Evolutionary conservation across 1,140 invertebrate genomes (phyloP).

Genomic region (Leucophenga varia): DNA sequence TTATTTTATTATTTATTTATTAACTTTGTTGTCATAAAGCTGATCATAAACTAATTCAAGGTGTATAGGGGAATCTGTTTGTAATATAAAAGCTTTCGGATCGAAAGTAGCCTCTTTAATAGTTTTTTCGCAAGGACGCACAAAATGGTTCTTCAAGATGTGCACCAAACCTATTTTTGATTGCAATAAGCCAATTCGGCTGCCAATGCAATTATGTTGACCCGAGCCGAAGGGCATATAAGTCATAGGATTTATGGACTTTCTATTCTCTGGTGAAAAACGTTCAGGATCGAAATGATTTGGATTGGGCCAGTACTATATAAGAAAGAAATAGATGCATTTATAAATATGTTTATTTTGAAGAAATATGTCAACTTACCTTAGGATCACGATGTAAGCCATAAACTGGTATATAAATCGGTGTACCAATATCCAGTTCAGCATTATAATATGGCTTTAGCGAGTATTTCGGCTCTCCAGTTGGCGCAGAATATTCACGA

Average conservation of each 20-base stretch:
- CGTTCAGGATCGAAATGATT: constrained; percentile 67
- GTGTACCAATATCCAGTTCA: constrained; percentile 44
- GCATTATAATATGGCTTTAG: constrained; percentile 29
- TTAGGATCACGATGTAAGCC: constrained; percentile 51
- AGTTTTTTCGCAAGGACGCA: constrained; percentile 25
- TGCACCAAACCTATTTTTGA: constrained; percentile 44
- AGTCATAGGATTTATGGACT: constrained; percentile 56
- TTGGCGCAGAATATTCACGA: constrained; percentile 44
- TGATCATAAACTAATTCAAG: constrained; percentile 37
- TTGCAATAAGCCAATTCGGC: constrained; percentile 45
- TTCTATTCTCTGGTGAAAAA: constrained; percentile 60
- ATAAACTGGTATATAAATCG: constrained; percentile 43
- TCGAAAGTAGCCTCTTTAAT: constrained; percentile 30
- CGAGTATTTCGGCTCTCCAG: constrained; percentile 20
- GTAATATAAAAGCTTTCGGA: constrained; percentile 34
- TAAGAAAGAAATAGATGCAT: constrained; percentile 56
- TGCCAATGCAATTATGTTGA: constrained; percentile 75
- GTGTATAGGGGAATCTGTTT: constrained; percentile 26
- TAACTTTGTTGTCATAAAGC: constrained; percentile 27
- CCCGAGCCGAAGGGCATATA: constrained; percentile 80
- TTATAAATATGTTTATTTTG: constrained; percentile 28
- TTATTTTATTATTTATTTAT: background rate
- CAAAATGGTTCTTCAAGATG: constrained; percentile 39
- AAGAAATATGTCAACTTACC: too few species aligned
- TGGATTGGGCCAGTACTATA: constrained; percentile 67